Evolutionary conservation across 2,888 invertebrate genomes (phyloP), one percentile per base, ranked within the genome.

Genomic region (Drosophila histrio): DNA sequence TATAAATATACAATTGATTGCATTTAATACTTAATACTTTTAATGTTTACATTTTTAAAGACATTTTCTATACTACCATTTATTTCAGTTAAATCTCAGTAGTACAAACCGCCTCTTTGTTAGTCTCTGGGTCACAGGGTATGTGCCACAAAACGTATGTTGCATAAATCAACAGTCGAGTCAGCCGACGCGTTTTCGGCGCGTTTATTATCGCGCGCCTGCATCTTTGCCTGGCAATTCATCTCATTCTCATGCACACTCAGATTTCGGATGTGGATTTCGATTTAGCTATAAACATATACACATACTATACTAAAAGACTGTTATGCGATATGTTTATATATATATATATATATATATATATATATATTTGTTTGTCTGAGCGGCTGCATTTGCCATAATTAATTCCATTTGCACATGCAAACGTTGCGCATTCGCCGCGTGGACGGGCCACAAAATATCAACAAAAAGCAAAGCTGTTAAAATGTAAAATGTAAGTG

Each of bases 351-450:
- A n/a, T 26, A 24, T 36, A 3, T 44, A 36, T 30, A 21, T 26
- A n/a, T 46, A 13, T 57, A 24, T 47, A 36, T 39, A 15, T 39
- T 30, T 58, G 32, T 57, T 34, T 26, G 53, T 19, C 26, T 72
- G 56, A 44, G 22, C 30, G 66, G 53, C 66, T 56, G 56, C 64
- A 65, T 61, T 72, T 59, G 72, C 72, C 74, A 88, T 89, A 90
- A 90, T 90, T 90, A 89, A 90, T 90, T 89, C 89, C 83, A 78
- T 81, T 87, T 90, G 79, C 88, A 80, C 90, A 90, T 90, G 90
- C 87, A 72, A 84, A 61, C 70, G 58, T 76, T 79, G 76, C 80
- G 71, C 78, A 77, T 78, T 77, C 77, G 78, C 72, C 77, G 38
- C 59, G 62, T 75, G 7, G 53, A 36, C 49, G 17, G 26, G 21